These are phyloP conservation scores for Nesoenas mayeri DNA, from an alignment of 2,113 vertebrate species.

Conservation along the genomic window DNA sequence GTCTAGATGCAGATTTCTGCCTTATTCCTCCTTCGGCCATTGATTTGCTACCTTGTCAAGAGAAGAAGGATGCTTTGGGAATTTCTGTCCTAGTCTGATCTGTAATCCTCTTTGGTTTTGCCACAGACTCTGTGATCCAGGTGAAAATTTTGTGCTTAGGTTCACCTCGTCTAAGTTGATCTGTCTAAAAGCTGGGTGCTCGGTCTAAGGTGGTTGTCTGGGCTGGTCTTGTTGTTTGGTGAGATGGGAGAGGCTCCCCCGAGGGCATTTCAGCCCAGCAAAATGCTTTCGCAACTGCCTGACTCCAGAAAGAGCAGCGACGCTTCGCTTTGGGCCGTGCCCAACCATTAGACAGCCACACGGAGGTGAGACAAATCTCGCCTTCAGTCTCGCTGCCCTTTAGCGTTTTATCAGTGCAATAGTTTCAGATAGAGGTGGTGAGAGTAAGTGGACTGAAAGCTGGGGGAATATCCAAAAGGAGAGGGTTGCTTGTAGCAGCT, in stretches of 20 bases:
- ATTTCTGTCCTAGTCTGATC: neutral
- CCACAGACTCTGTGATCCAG: neutral
- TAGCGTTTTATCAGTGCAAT: constrained; percentile 26
- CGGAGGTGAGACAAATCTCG: neutral
- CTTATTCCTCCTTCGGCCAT: neutral
- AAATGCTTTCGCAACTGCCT: neutral
- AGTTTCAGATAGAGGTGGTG: constrained; percentile 10
- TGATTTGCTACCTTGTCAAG: neutral
- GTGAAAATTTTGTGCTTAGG: neutral
- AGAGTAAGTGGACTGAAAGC: neutral
- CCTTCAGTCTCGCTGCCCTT: neutral
- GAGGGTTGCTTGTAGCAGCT: neutral
- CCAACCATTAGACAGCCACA: neutral
- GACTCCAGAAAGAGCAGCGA: neutral
- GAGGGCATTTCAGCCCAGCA: neutral
- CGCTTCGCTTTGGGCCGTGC: neutral
- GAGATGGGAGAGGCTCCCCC: neutral
- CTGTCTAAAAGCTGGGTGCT: neutral
- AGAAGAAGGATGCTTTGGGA: neutral
- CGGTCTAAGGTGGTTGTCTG: neutral
- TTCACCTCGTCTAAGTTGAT: neutral
- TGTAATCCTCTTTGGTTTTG: neutral
- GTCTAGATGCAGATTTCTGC: neutral
- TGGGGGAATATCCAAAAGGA: neutral
- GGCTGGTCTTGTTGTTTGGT: neutral